Base-by-base conservation (phyloP, 1,140 invertebrate genomes). In the Drosophila azteca region DNA sequence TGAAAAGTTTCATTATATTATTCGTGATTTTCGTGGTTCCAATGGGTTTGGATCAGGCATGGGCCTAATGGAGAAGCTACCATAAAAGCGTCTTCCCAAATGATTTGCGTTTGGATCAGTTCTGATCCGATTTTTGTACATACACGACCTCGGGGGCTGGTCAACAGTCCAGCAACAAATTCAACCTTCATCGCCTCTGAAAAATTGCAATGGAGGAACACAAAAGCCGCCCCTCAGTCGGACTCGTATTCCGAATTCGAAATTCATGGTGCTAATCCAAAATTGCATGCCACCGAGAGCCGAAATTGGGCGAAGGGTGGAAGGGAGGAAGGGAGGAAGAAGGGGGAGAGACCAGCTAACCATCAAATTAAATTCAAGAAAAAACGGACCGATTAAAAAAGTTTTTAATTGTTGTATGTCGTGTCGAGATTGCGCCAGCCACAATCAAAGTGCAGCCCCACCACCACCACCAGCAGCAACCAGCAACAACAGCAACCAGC, bases 341-440 rank as follows among this genome's bases (percentile, higher is more conserved):
- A 62, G 66, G 63, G 24, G 31, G 39, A 24, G 24, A 44, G 39
- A 24, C 54, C 68, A 68, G 58, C 73, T 74, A 68, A 58, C 77
- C 77, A 87, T 87, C 82, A 85, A 87, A 85, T 85, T 81, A 87
- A 85, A 85, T 75, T 85, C 82, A 85, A 85, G 81, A 85, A 85
- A 85, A 84, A 85, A 77, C 81, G 77, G 58, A 51, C 68, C 82
- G 81, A 84, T 84, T 85, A 82, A 78, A 87, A 77, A 81, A 64
- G 49, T 68, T 87, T 85, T 87, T 87, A 87, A 87, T 87, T 87
- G 83, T 82, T 78, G 83, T 76, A 87, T 87, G 82, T 88, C 82
- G 82, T 87, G 82, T 63, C 58, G 69, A 75, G 81, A 87, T 85
- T 85, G 82, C 67, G 45, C 41, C 68, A 69, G 41, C 41, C 68